phyloP scores from a whole-genome alignment of 2,113 vertebrate genomes.

The Brienomyrus brachyistius region DNA sequence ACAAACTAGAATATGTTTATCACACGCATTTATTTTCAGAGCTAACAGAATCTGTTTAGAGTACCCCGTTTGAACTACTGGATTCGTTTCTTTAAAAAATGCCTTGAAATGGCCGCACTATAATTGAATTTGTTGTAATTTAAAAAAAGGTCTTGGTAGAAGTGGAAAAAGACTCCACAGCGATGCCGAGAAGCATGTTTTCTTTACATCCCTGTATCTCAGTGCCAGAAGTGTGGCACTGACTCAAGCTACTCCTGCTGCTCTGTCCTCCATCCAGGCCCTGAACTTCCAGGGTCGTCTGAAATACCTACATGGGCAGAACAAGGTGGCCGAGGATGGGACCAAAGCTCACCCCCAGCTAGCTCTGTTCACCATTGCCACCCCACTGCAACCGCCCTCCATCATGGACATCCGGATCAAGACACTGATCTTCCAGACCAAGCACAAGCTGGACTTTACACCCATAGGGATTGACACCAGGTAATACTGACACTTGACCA shows the following conservation, averaged over 20 bases:
- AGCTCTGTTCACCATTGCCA: conserved; percentile 56
- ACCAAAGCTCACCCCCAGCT: conserved; percentile 42
- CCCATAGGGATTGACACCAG: conserved; percentile 56
- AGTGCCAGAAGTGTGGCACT: background rate
- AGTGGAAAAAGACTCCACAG: background rate
- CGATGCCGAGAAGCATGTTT: background rate
- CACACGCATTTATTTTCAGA: background rate
- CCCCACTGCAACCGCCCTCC: conserved; percentile 54
- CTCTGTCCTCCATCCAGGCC: conserved; percentile 41
- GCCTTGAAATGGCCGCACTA: background rate
- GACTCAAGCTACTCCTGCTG: background rate
- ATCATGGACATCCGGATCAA: conserved; percentile 64
- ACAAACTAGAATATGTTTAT: background rate
- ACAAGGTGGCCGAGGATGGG: conserved; percentile 36
- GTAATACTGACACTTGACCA: conserved; percentile 28
- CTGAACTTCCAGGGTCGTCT: conserved; percentile 64
- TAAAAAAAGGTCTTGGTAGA: background rate
- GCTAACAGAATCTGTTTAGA: background rate
- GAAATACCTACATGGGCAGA: conserved; percentile 60
- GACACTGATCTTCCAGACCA: conserved; percentile 62
- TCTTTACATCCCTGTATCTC: background rate
- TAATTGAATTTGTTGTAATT: conserved; percentile 6
- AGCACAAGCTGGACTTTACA: conserved; percentile 69
- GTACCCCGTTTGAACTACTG: background rate
- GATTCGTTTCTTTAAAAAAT: background rate